Evolutionary conservation across 2,888 invertebrate species (phyloP).

Genomic region (Conomelus anceps): DNA sequence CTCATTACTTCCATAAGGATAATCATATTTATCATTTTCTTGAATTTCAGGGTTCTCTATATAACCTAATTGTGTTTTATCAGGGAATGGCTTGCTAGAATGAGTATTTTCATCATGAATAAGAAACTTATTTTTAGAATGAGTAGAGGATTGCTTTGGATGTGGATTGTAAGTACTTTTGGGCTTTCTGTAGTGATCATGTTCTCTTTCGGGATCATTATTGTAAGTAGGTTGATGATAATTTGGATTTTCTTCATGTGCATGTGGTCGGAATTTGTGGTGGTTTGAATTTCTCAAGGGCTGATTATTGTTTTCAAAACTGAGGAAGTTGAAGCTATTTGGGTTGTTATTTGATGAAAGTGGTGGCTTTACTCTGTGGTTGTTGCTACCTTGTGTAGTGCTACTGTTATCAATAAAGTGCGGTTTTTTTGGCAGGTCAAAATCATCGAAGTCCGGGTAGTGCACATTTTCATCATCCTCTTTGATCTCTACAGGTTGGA

Average conservation of each 20-base stretch:
- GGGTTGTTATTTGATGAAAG: not conserved
- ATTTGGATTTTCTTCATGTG: not conserved
- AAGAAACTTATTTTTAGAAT: not conserved
- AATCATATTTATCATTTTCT: not conserved
- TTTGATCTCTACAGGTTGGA: not conserved
- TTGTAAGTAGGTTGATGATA: not conserved
- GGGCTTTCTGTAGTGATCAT: not conserved
- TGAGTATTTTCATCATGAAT: not conserved
- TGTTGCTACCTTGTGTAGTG: not conserved
- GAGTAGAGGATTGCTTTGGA: not conserved
- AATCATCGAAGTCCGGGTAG: not conserved
- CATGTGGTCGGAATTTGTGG: not conserved
- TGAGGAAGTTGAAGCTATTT: not conserved
- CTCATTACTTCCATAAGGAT: not conserved
- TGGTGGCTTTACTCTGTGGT: not conserved
- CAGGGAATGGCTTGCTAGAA: not conserved
- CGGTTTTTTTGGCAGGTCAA: not conserved
- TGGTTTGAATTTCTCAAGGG: not conserved
- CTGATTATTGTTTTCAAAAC: not conserved
- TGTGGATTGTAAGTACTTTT: not conserved
- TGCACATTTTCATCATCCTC: constrained; percentile 6
- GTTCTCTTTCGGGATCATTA: too few species aligned
- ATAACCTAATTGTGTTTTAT: not conserved
- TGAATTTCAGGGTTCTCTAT: not conserved
- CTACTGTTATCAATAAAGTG: not conserved